Evolutionary conservation across 2,888 invertebrate species (phyloP).

Genomic region (Polydrusus pterygomalis): DNA sequence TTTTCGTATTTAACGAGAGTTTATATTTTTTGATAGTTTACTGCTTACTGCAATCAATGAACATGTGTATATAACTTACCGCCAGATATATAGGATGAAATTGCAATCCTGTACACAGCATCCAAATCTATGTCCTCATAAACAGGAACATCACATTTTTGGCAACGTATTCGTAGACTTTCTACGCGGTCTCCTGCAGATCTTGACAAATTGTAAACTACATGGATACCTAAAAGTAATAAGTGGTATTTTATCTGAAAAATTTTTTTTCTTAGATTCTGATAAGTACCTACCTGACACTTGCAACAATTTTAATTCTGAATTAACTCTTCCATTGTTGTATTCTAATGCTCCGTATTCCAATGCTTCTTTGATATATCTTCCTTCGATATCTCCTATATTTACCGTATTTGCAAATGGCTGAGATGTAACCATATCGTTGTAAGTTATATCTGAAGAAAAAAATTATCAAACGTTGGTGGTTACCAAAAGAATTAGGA

Average conservation of each 20-base stretch:
- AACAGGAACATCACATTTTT: conserved; percentile 78
- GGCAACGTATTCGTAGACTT: conserved; percentile 76
- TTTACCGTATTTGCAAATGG: conserved; percentile 88
- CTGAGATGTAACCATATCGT: conserved; percentile 79
- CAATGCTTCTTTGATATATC: conserved; percentile 77
- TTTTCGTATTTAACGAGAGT: no score
- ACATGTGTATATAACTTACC: conserved; percentile 20
- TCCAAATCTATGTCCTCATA: conserved; percentile 76
- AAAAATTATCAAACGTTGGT: no score
- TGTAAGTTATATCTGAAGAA: conserved; percentile 79
- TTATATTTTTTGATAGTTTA: no score
- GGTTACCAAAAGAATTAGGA: no score
- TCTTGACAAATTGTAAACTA: conserved; percentile 77
- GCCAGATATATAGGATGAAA: conserved; percentile 77
- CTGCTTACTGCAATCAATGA: no score
- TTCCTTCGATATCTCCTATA: conserved; percentile 81
- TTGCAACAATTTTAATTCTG: conserved; percentile 76
- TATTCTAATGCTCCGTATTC: conserved; percentile 75
- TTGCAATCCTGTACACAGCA: conserved; percentile 77
- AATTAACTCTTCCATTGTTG: conserved; percentile 69
- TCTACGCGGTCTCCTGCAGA: conserved; percentile 77
- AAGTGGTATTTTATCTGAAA: neutral
- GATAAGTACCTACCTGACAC: conserved; percentile 72
- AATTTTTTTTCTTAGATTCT: no score
- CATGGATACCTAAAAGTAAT: conserved; percentile 75